Evolutionary conservation across 2,888 invertebrate species (phyloP).

Genomic region (Pandemis cinnamomeana): DNA sequence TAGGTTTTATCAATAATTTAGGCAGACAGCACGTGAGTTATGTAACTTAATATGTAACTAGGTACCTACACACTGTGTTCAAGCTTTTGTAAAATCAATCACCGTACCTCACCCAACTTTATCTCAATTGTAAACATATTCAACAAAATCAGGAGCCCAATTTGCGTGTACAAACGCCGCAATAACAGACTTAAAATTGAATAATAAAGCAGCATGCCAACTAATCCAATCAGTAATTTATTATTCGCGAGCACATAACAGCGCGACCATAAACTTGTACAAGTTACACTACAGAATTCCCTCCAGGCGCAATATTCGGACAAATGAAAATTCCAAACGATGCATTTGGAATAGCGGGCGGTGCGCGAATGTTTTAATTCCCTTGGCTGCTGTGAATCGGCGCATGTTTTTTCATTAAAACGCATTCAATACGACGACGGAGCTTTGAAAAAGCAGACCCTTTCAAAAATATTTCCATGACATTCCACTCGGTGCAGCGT

Average conservation of each 20-base stretch:
- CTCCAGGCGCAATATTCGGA: slow-evolving; percentile 77
- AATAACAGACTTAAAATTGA: slow-evolving; percentile 35
- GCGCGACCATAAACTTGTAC: slow-evolving; percentile 63
- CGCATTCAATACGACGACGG: slow-evolving; percentile 83
- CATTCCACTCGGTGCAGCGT: slow-evolving; percentile 71
- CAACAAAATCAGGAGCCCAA: slow-evolving; percentile 20
- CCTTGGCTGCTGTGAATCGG: slow-evolving; percentile 83
- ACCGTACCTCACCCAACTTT: neutral
- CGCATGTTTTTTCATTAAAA: slow-evolving; percentile 85
- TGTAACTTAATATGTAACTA: too few species aligned
- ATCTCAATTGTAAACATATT: neutral
- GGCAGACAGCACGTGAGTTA: too few species aligned
- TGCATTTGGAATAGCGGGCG: slow-evolving; percentile 71
- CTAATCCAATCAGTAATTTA: slow-evolving; percentile 58
- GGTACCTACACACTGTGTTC: neutral
- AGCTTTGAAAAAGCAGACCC: slow-evolving; percentile 81
- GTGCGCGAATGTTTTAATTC: slow-evolving; percentile 78
- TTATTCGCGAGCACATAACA: slow-evolving; percentile 55
- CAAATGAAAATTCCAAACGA: slow-evolving; percentile 78
- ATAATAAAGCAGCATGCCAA: slow-evolving; percentile 43
- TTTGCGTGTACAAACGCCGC: slow-evolving; percentile 9
- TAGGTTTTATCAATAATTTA: too few species aligned
- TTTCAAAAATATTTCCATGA: slow-evolving; percentile 81
- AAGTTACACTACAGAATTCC: slow-evolving; percentile 61
- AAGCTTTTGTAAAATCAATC: neutral